Percentiles rank a stretch among this genome's conserved stretches.
These are phyloP conservation scores for Athalia rosae DNA, from an alignment of 2,888 invertebrate species.

Conservation along the genomic window DNA sequence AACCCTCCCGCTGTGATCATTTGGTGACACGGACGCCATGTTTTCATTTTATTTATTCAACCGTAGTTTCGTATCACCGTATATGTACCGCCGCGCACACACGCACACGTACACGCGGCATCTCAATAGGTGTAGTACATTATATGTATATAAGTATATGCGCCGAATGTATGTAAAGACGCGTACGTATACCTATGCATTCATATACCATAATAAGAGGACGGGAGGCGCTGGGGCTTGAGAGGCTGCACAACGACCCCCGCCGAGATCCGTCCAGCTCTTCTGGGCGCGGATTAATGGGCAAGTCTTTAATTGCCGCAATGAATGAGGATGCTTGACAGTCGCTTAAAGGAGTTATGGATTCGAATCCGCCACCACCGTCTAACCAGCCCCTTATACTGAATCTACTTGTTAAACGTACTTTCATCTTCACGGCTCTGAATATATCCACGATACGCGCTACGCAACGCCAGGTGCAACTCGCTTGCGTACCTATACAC, in stretches of 20 bases:
- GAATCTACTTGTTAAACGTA: slow-evolving; percentile 4
- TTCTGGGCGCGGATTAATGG: slow-evolving; percentile 55
- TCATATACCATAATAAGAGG: slow-evolving; percentile 16
- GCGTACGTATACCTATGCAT: too few relatives aligned
- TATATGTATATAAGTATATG: too few relatives aligned
- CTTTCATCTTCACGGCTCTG: slow-evolving; percentile 7
- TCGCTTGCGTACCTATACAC: too few relatives aligned
- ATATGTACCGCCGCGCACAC: background rate
- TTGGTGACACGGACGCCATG: slow-evolving; percentile 58
- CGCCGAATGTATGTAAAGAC: too few relatives aligned
- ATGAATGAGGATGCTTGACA: slow-evolving; percentile 42
- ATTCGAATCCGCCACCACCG: slow-evolving; percentile 42
- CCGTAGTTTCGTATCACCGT: slow-evolving; percentile 32
- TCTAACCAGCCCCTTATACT: slow-evolving; percentile 17
- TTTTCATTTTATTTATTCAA: slow-evolving; percentile 47
- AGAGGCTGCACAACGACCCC: slow-evolving; percentile 39
- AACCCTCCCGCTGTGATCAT: slow-evolving; percentile 57
- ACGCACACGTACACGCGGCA: too few relatives aligned
- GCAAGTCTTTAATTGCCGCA: slow-evolving; percentile 56
- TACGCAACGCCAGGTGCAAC: too few relatives aligned
- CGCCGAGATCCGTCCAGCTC: slow-evolving; percentile 52
- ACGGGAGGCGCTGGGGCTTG: slow-evolving; percentile 27
- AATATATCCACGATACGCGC: background rate
- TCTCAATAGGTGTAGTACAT: too few relatives aligned
- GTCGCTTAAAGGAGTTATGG: slow-evolving; percentile 49